These are phyloP conservation scores for Apostichopus leukothele DNA, from an alignment of 53 echinoderm and acorn worm genomes.

Conservation along the genomic window DNA sequence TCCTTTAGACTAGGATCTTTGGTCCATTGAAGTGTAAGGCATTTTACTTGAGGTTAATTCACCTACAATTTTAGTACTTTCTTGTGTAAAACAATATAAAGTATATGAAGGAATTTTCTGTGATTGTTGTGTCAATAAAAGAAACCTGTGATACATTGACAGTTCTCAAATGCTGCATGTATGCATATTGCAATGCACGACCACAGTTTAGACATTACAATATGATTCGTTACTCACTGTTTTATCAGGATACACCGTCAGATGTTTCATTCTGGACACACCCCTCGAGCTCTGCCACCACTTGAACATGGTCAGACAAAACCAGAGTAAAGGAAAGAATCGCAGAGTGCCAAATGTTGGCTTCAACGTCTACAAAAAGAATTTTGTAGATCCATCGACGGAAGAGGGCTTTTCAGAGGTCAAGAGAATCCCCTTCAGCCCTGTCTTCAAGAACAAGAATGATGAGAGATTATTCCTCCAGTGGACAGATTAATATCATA, in stretches of 20 bases:
- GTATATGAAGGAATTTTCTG: too few species aligned
- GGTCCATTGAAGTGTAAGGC: too few species aligned
- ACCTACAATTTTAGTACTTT: too few species aligned
- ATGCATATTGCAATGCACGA: neutral
- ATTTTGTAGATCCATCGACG: constrained; percentile 57
- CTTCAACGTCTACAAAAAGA: constrained; percentile 91
- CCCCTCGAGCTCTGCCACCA: constrained; percentile 77
- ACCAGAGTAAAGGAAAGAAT: constrained; percentile 66
- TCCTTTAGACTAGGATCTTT: too few species aligned
- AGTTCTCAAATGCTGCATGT: neutral
- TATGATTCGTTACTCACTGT: neutral
- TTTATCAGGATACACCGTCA: constrained; percentile 66
- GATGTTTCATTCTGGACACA: constrained; percentile 79
- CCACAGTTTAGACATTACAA: neutral
- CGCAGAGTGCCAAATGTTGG: constrained; percentile 77
- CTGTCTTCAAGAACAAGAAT: constrained; percentile 63
- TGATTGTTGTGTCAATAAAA: too few species aligned
- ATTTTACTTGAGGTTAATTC: too few species aligned
- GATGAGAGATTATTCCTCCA: constrained; percentile 72
- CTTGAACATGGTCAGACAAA: constrained; percentile 78
- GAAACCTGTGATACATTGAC: neutral
- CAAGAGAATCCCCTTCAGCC: constrained; percentile 63
- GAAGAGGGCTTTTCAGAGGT: constrained; percentile 74
- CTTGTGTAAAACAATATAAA: too few species aligned
- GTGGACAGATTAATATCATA: constrained; percentile 60